Base-by-base conservation (phyloP, 92 coral and sea anemone genomes). In the Porites lobata region DNA sequence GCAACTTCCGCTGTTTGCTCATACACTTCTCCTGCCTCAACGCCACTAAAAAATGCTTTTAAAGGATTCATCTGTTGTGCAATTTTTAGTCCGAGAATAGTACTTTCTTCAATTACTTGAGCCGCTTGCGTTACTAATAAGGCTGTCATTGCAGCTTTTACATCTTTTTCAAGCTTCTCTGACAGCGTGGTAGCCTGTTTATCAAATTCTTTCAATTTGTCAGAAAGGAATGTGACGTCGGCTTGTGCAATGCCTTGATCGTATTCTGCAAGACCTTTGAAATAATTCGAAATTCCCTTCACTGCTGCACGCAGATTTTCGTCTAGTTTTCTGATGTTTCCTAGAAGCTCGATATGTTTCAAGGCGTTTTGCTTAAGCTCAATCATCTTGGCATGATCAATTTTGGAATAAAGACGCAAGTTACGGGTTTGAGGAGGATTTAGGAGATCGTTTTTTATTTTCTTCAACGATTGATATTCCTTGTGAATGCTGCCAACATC, bases 221-320 rank as follows among this genome's bases (percentile, higher is more conserved):
- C 94, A 2, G 21, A n/a, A 13, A 92, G 83, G 59, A 83, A 92
- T 1, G 80, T 65, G 11, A 89, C 94, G 57, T 92, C 94, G 3
- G 89, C 90, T 7, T 65, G 61, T 7, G 92, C 94, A 82, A 92
- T 89, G 2, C 66, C 78, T 78, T 92, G 86, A 64, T 92, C 94
- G 70, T 88, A 92, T 20, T 29, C 50, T 43, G 94, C 94, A 56
- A 92, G 92, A 26, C 88, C 85, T 22, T 58, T 21, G 69, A 89
- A 89, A 61, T 92, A 92, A 11, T 72, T 76, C 2, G 89, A 76
- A 47, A 92, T 78, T 9, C 89, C 92, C 32, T 58, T 64, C 7
- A 84, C 85, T 19, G 89, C 82, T 3, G 69, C 14, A 24, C 68
- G 62, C 10, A 92, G 64, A 77, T 92, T 89, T 38, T 72, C 83